Evolutionary conservation across 1,140 invertebrate genomes (phyloP).

Genomic region (Arion vulgaris): DNA sequence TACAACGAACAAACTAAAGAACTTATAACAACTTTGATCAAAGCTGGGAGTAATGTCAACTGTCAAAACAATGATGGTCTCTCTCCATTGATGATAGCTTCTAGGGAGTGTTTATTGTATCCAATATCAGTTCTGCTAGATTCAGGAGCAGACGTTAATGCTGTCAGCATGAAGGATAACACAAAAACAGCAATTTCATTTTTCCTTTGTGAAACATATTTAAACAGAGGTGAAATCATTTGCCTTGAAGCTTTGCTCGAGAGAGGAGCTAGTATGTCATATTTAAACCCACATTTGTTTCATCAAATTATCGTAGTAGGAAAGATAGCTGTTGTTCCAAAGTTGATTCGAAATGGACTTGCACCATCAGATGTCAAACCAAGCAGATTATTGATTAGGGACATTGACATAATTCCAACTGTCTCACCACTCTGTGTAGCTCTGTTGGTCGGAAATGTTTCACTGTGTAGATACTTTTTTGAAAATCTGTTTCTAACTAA

Average conservation of each 20-base stretch:
- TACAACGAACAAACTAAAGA: too few species aligned
- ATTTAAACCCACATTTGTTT: neutral
- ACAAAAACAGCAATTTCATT: neutral
- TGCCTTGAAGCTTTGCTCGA: neutral
- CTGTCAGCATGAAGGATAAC: neutral
- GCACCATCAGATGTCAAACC: neutral
- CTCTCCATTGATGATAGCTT: neutral
- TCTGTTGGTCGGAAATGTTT: neutral
- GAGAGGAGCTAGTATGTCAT: neutral
- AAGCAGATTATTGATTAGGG: neutral
- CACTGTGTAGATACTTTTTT: neutral
- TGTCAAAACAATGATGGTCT: neutral
- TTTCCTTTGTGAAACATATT: neutral
- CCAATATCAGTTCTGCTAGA: neutral
- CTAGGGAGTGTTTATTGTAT: neutral
- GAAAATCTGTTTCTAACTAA: slow-evolving; percentile 1
- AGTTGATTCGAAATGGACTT: neutral
- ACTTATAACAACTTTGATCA: neutral
- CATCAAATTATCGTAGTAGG: neutral
- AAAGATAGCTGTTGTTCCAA: neutral
- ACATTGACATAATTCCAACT: neutral
- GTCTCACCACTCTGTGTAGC: neutral
- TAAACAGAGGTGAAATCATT: neutral
- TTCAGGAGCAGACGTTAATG: neutral
- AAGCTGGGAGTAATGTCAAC: neutral